Conservation (phyloP, 2,797 vertebrate genomes). For the Halcyon leucocephala region DNA sequence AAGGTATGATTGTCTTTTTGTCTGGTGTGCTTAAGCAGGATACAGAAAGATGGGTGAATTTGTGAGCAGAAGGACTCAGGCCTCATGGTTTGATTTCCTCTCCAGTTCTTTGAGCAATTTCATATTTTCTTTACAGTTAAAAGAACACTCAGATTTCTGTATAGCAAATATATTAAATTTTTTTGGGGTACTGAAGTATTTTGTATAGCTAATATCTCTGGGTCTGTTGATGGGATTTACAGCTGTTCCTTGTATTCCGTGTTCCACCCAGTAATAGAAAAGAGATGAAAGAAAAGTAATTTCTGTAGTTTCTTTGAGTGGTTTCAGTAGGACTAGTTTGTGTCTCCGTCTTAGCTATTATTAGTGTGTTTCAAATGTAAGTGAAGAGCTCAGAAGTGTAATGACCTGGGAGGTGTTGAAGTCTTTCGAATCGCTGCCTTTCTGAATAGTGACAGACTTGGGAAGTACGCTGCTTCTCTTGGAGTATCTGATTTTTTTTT, state of each 20-base stretch:
- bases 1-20: background rate
- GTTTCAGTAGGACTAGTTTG: background rate
- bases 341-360: background rate
- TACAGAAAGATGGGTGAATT: background rate
- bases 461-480: background rate
- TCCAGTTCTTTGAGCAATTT: background rate
- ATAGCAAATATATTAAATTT: background rate
- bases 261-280: background rate
- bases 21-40: background rate
- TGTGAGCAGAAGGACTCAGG: background rate
- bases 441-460: background rate
- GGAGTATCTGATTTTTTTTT: background rate
- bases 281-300: background rate
- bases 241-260: background rate
- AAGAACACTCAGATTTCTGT: background rate
- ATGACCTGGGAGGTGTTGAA: background rate
- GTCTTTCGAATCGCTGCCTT: background rate
- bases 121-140: background rate
- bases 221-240: background rate
- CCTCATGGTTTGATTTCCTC: background rate
- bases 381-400: background rate
- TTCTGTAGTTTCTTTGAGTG: background rate
- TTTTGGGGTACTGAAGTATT: background rate
- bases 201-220: background rate
- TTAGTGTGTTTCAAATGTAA: background rate